These are phyloP conservation scores for Neuroterus valhalla DNA, from an alignment of 1,140 invertebrate species.

Conservation along the genomic window DNA sequence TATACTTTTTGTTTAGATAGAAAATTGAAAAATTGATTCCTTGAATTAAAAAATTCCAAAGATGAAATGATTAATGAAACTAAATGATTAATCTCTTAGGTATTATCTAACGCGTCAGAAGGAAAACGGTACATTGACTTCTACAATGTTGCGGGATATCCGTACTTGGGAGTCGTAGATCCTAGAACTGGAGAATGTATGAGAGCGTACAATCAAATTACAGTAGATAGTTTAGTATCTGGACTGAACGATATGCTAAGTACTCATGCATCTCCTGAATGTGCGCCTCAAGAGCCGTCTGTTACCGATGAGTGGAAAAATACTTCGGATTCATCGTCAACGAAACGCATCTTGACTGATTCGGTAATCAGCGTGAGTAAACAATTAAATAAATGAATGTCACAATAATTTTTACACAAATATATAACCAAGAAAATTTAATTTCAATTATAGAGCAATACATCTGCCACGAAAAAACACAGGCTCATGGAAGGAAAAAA, in stretches of 20 bases:
- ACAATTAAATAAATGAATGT: conserved; percentile 33
- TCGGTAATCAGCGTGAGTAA: conserved; percentile 40
- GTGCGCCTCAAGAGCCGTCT: conserved; percentile 57
- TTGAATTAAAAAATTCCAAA: conserved; percentile 33
- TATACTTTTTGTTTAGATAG: conserved; percentile 16
- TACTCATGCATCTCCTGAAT: conserved; percentile 70
- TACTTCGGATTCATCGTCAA: conserved; percentile 44
- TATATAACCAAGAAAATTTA: conserved; percentile 8
- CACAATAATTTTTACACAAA: neutral
- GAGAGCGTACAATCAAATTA: conserved; percentile 75
- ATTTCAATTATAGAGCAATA: conserved; percentile 37
- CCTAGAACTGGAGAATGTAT: conserved; percentile 85
- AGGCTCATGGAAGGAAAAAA: conserved; percentile 34
- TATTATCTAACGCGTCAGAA: conserved; percentile 82
- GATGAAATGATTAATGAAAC: conserved; percentile 7
- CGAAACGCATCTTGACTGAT: conserved; percentile 48
- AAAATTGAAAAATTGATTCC: conserved; percentile 7
- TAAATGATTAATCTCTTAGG: conserved; percentile 73
- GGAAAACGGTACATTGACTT: conserved; percentile 83
- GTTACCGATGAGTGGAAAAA: conserved; percentile 56
- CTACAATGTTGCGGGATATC: conserved; percentile 81
- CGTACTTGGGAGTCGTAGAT: conserved; percentile 85
- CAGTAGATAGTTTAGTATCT: conserved; percentile 68
- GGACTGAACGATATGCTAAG: conserved; percentile 72
- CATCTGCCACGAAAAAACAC: conserved; percentile 43